Evolutionary conservation across 2,888 invertebrate genomes (phyloP).

Genomic region (Proisotoma minuta): DNA sequence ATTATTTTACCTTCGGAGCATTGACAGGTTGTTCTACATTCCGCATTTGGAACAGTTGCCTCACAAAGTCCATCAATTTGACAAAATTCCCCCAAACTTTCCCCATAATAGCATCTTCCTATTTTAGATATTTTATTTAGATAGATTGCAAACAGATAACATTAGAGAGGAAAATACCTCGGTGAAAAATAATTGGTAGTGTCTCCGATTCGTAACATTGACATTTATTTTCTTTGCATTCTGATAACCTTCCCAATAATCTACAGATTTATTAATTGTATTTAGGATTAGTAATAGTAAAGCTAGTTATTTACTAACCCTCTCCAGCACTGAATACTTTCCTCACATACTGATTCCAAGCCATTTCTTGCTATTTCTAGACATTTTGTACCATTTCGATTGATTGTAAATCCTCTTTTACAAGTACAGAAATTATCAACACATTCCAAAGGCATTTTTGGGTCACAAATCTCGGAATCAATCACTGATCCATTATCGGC

Average conservation of each 20-base stretch:
- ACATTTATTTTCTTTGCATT: slow-evolving; percentile 38
- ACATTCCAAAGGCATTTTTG: slow-evolving; percentile 35
- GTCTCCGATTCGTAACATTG: slow-evolving; percentile 45
- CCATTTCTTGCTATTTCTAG: slow-evolving; percentile 45
- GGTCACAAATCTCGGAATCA: slow-evolving; percentile 20
- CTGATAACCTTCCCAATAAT: slow-evolving; percentile 40
- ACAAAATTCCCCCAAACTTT: slow-evolving; percentile 44
- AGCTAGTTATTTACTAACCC: too few species aligned
- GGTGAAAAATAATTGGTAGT: slow-evolving; percentile 44
- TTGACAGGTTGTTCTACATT: slow-evolving; percentile 40
- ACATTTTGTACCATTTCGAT: slow-evolving; percentile 43
- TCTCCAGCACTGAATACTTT: slow-evolving; percentile 43
- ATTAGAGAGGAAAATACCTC: slow-evolving; percentile 32
- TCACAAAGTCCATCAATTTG: slow-evolving; percentile 44
- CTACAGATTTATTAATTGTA: too few species aligned
- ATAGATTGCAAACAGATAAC: not conserved
- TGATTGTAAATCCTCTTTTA: slow-evolving; percentile 43
- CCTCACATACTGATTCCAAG: slow-evolving; percentile 39
- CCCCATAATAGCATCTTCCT: slow-evolving; percentile 44
- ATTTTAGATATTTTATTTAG: not conserved
- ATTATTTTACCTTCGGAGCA: slow-evolving; percentile 26
- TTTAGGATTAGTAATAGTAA: too few species aligned
- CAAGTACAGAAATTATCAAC: too few species aligned
- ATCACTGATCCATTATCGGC: not conserved
- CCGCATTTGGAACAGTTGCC: slow-evolving; percentile 40